Conservation (phyloP, 1,140 invertebrate species). For the Cyphomyrmex costatus region DNA sequence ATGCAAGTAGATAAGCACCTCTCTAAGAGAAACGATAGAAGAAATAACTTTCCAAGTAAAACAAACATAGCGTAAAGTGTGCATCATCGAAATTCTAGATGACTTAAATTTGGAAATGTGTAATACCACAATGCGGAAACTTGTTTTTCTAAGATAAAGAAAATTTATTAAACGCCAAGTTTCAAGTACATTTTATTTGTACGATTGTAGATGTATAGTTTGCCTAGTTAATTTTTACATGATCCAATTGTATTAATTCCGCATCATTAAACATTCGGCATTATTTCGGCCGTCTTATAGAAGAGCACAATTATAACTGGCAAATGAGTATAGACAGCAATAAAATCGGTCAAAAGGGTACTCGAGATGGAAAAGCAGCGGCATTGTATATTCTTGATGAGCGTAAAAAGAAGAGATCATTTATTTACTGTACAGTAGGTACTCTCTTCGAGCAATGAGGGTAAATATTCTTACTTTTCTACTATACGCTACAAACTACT, state of each 20-base stretch:
- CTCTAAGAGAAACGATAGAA: conserved; percentile 8
- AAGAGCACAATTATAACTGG: conserved; percentile 57
- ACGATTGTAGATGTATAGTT: neutral
- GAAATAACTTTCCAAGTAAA: conserved; percentile 38
- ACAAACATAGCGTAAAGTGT: neutral
- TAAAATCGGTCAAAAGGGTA: conserved; percentile 51
- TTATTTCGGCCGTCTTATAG: conserved; percentile 21
- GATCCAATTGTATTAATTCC: neutral
- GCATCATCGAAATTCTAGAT: conserved; percentile 8
- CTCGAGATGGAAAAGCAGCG: conserved; percentile 19
- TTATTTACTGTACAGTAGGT: neutral
- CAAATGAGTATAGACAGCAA: conserved; percentile 37
- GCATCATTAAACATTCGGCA: neutral
- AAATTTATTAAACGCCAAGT: neutral
- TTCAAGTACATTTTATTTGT: neutral
- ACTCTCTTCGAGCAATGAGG: neutral
- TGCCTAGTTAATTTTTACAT: neutral
- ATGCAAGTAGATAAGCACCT: conserved; percentile 45
- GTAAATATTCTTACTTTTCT: conserved; percentile 8
- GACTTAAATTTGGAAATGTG: neutral
- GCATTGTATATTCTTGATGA: conserved; percentile 58
- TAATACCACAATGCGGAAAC: neutral
- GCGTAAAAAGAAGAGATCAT: conserved; percentile 51
- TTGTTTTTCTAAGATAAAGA: neutral
- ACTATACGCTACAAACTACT: neutral